Evolutionary conservation across 2,888 invertebrate genomes (phyloP), one percentile per base, ranked within the genome.

Genomic region (Lasioglossum morio): DNA sequence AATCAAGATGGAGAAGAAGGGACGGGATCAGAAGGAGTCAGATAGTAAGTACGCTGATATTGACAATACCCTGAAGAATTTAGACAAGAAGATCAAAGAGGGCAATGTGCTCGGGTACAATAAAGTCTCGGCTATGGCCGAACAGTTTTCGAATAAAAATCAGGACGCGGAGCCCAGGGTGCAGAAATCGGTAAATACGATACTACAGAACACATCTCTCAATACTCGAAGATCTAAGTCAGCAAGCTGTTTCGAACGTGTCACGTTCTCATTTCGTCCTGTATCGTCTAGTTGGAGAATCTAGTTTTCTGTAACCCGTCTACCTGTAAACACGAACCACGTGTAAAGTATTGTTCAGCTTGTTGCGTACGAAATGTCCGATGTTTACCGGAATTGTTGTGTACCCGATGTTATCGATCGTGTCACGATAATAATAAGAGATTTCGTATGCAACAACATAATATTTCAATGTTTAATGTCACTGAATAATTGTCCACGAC

Each of bases 51-150:
- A 96, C 95, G 96, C 97, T 72, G 97, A 97, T 90, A 97, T 98
- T 92, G 98, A 98, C 95, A 96, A 96, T 91, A 97, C 97, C 60
- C 96, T 98, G 88, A 97, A 97, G 93, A 96, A 96, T 92, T 95
- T 98, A 88, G 97, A 97, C 92, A 96, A 96, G 93, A 97, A 97
- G 95, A 95, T 98, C 88, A 97, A 97, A 95, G 98, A 98, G 96
- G 98, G 98, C 93, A 97, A 96, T 91, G 96, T 96, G 75, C 95
- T 97, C 90, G 97, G 97, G 75, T 96, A 96, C 89, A 97, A 97
- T 94, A 98, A 98, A 95, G 98, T 98, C 16, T 98, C 98, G 60
- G 97, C 97, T 81, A 97, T 98, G 95, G 98, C 98, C n/a, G 98
- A 98, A 94, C 96, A 98, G 92, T 96, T 98, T 93, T 96, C 96